These are phyloP conservation scores for Pteropus rufus DNA, from an alignment of 2,797 vertebrate species.

Conservation along the genomic window DNA sequence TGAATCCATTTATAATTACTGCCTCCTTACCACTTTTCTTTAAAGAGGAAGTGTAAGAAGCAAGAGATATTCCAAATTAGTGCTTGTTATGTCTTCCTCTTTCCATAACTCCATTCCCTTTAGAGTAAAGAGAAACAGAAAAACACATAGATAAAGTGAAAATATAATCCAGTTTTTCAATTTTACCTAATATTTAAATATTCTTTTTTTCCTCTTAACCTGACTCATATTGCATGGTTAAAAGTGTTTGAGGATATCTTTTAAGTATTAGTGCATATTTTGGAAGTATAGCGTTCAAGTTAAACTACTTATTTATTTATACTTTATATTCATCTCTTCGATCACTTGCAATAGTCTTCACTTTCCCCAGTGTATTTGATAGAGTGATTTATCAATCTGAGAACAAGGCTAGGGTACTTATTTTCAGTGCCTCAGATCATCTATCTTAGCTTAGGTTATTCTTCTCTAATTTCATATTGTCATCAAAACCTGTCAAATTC, in stretches of 20 bases:
- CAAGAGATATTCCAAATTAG: not conserved
- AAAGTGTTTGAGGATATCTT: not conserved
- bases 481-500: slow-evolving; percentile 12
- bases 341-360: slow-evolving; percentile 26
- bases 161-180: not conserved
- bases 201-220: not conserved
- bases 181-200: not conserved
- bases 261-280: not conserved
- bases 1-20: not conserved
- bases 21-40: not conserved
- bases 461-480: slow-evolving; percentile 63
- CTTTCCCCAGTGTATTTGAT: not conserved
- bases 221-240: not conserved
- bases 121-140: not conserved
- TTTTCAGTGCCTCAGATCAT: not conserved
- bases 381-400: slow-evolving; percentile 21
- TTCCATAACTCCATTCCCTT: not conserved
- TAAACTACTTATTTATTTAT: slow-evolving; percentile 36
- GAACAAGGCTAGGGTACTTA: not conserved
- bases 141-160: not conserved
- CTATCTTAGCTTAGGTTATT: slow-evolving; percentile 1
- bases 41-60: not conserved
- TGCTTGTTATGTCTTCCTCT: not conserved
- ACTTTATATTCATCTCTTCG: not conserved
- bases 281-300: not conserved